A percentile compares a stretch with the other conserved stretches of the same genome.
Conservation (phyloP, 1,140 invertebrate species). For the Dreissena polymorpha region DNA sequence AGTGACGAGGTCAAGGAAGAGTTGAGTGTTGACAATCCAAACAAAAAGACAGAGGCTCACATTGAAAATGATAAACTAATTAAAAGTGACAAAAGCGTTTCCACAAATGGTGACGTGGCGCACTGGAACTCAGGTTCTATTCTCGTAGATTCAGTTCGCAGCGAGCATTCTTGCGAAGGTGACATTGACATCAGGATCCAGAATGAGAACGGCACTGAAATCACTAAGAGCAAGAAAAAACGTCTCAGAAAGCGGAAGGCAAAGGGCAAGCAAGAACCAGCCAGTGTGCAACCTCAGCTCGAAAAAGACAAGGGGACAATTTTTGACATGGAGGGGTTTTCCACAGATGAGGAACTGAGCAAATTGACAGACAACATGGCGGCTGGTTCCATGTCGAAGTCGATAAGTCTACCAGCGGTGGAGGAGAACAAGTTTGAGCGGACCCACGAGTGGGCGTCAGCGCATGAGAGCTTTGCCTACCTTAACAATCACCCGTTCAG, state of each 20-base stretch:
- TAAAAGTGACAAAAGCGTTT: background rate
- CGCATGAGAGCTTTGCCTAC: conserved; percentile 78
- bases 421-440: conserved; percentile 66
- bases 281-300: background rate
- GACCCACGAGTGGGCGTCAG: conserved; percentile 69
- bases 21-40: background rate
- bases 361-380: conserved; percentile 46
- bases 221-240: conserved; percentile 58
- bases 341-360: conserved; percentile 67
- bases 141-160: conserved; percentile 35
- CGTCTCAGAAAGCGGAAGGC: conserved; percentile 62
- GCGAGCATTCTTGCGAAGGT: conserved; percentile 40
- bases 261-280: conserved; percentile 58
- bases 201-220: conserved; percentile 19
- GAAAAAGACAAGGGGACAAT: conserved; percentile 67
- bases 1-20: background rate
- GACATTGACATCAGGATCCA: conserved; percentile 37
- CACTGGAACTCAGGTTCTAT: background rate
- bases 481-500: conserved; percentile 91
- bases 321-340: conserved; percentile 83
- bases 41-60: background rate
- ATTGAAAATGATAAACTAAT: background rate
- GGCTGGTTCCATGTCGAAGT: conserved; percentile 51
- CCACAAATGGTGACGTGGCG: background rate
- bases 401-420: conserved; percentile 62